phyloP scores from a whole-genome alignment of 2,113 vertebrate species.

The Albula glossodonta region DNA sequence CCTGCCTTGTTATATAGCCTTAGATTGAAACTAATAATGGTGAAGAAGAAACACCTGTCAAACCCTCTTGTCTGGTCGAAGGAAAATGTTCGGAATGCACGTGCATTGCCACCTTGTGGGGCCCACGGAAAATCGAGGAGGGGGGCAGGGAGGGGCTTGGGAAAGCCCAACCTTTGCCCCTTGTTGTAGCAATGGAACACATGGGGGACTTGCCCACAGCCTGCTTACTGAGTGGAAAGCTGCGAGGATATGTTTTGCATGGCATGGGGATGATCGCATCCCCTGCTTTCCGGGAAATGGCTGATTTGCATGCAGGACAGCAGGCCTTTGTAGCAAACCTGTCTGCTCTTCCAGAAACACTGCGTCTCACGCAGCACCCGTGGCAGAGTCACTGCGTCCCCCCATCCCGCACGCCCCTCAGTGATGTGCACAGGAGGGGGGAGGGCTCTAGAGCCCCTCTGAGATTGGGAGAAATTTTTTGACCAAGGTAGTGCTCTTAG shows the following conservation, averaged over 20 bases:
- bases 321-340: background rate
- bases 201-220: background rate
- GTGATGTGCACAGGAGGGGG: background rate
- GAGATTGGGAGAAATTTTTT: too few species aligned
- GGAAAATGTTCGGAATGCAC: slow-evolving; percentile 26
- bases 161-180: background rate
- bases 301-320: background rate
- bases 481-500: too few species aligned
- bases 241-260: background rate
- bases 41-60: background rate
- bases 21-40: background rate
- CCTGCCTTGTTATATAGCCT: background rate
- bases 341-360: background rate
- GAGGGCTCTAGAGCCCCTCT: too few species aligned
- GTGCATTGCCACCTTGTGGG: background rate
- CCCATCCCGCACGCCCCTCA: background rate
- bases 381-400: background rate
- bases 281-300: background rate
- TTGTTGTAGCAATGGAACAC: background rate
- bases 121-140: background rate
- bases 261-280: background rate
- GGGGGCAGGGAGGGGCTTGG: background rate
- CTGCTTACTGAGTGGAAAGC: background rate
- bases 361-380: background rate
- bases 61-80: background rate